Evolutionary conservation across 2,888 invertebrate genomes (phyloP), one percentile per base, ranked within the genome.

Genomic region (Coecobrya sp.): DNA sequence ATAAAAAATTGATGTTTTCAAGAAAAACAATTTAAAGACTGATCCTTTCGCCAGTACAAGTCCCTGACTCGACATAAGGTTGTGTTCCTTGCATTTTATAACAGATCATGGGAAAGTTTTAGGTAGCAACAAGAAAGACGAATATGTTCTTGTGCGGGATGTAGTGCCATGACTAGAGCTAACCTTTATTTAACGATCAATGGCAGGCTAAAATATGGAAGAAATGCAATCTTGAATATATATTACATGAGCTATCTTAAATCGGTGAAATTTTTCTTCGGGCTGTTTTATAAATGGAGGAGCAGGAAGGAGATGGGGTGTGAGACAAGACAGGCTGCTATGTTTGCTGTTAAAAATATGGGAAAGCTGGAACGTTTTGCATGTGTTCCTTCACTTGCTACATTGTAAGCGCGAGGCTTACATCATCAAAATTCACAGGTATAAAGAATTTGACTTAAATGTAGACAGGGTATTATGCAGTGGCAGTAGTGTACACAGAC

Each of bases 261-360:
- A 84, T 84, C 84, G 84, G n/a, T 84, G 70, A 70, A 89, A 81
- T 88, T 88, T 65, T 89, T 90, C 70, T 90, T 59, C 36, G 2
- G 87, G 76, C 73, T 55, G 52, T 73, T 86, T 87, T 59, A 59
- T 87, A 87, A 36, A 42, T 59, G 87, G 87, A 36, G 55, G 36
- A 27, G 70, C 70, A 86, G 70, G 36, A 70, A 55, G 62, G 36
- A 76, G 68, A 87, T 76, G 76, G 87, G 87, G 68, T 70, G 76
- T 87, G 55, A 70, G 42, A 76, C 59, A 87, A 55, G 55, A 76
- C 73, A 87, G 27, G 73, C 27, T 87, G 85, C 42, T 68, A 22
- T 19, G 36, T 36, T 59, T 59, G 30, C 62, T 62, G 59, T 49
- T 45, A 55, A 36, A 68, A 68, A 81, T 81, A 55, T 81, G 81